Evolutionary conservation across 2,797 vertebrate species (phyloP), one percentile per base, ranked within the genome.

Genomic region (Acropternis orthonyx): DNA sequence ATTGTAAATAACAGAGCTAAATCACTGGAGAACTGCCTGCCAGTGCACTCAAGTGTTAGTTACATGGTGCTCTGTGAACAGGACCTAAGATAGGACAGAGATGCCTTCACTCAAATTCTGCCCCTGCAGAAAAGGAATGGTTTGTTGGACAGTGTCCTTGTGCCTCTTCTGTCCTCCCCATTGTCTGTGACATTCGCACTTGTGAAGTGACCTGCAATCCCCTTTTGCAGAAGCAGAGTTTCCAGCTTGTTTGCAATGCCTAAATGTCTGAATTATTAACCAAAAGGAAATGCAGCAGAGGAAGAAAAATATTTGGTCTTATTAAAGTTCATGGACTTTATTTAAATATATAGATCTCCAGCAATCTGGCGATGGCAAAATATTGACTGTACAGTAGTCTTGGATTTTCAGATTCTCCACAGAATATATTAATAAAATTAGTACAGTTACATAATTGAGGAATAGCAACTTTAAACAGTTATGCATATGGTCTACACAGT

Each of bases 31-130:
- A 83, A 27, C 23, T 63, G 75, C 90, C 92, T 59, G 44, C 73
- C 85, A 92, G 44, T 43, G 54, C 88, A 82, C 63, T 82, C 0
- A 0, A 93, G 80, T 43, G 71, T 67, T 94, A 78, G 73, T 85
- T 93, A 85, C 55, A 27, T 20, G 37, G 41, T 59, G 80, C 75
- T 88, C 78, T 96, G 85, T 89, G 80, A 90, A 93, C 34, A 96
- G 89, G 96, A 95, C 72, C 67, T 66, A 82, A 97, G 78, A 37
- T 5, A 95, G 74, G 79, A 90, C 73, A 92, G 81, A 89, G 36
- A 85, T 23, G 11, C 13, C 46, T 52, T 11, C 15, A 26, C 37
- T 27, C 62, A 13, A 49, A 71, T 51, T 61, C 52, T 55, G n/a
- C 41, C 30, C 20, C 18, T 61, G 48, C 28, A 85, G 44, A 89